Conservation (phyloP, 2,113 vertebrate genomes). For the Oplegnathus fasciatus region DNA sequence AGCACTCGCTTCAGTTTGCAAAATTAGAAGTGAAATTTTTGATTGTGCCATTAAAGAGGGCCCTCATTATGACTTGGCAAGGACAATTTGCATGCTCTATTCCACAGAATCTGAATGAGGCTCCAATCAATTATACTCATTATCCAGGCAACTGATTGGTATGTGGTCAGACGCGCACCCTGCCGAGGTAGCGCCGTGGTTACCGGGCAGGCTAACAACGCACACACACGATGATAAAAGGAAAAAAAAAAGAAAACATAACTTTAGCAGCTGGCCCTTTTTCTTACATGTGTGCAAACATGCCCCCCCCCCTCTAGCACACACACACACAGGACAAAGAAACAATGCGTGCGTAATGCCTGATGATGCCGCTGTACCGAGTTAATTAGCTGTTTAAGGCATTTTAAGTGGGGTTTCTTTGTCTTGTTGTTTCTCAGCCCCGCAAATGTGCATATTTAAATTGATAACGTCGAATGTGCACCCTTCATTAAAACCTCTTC, state of each 20-base stretch:
- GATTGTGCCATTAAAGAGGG: constrained; percentile 78
- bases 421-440: constrained; percentile 33
- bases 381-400: constrained; percentile 47
- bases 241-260: neutral
- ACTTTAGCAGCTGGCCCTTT: constrained; percentile 30
- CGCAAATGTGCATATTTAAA: constrained; percentile 15
- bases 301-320: neutral
- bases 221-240: neutral
- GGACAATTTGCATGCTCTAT: constrained; percentile 82
- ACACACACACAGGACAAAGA: neutral
- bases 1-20: constrained; percentile 53
- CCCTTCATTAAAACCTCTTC: constrained; percentile 1
- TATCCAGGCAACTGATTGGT: constrained; percentile 78
- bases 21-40: constrained; percentile 78
- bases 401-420: constrained; percentile 32
- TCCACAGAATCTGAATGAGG: constrained; percentile 79
- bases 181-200: constrained; percentile 50
- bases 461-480: neutral
- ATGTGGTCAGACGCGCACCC: constrained; percentile 71
- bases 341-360: constrained; percentile 5
- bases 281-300: constrained; percentile 37
- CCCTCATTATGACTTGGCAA: constrained; percentile 78
- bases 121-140: constrained; percentile 81
- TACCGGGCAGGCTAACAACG: constrained; percentile 51
- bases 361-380: neutral